These are phyloP conservation scores for Xyrichtys novacula DNA, from an alignment of 2,797 vertebrate genomes.

Conservation along the genomic window DNA sequence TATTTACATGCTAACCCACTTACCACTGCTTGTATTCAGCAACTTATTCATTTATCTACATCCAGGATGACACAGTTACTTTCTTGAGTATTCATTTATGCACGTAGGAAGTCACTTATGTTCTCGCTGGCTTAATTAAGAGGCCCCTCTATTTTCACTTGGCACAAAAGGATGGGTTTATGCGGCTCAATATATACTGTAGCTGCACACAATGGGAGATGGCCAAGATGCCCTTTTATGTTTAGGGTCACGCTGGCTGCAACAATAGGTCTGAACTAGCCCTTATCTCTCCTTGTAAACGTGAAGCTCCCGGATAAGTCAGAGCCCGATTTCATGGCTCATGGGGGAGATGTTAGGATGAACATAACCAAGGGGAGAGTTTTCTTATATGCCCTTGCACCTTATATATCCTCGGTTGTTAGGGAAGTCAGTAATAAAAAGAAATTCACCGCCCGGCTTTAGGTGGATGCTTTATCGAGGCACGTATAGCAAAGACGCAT, in stretches of 20 bases:
- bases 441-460: slow-evolving; percentile 26
- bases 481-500: slow-evolving; percentile 18
- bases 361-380: slow-evolving; percentile 51
- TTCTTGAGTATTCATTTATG: slow-evolving; percentile 80
- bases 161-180: slow-evolving; percentile 65
- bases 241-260: slow-evolving; percentile 72
- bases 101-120: slow-evolving; percentile 76
- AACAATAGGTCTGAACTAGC: slow-evolving; percentile 76
- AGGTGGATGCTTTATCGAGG: slow-evolving; percentile 25
- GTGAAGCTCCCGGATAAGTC: slow-evolving; percentile 69
- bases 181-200: slow-evolving; percentile 60
- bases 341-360: slow-evolving; percentile 60
- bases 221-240: slow-evolving; percentile 77
- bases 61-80: slow-evolving; percentile 79
- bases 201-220: slow-evolving; percentile 73
- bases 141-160: slow-evolving; percentile 68
- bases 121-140: slow-evolving; percentile 78
- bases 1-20: slow-evolving; percentile 88
- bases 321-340: slow-evolving; percentile 67
- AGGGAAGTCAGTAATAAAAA: slow-evolving; percentile 40
- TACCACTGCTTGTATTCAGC: slow-evolving; percentile 75
- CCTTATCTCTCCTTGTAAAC: slow-evolving; percentile 81
- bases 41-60: slow-evolving; percentile 83
- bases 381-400: slow-evolving; percentile 53
- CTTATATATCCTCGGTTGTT: slow-evolving; percentile 52